Conservation (phyloP, 2,888 invertebrate species). For the Drosophila borborema region DNA sequence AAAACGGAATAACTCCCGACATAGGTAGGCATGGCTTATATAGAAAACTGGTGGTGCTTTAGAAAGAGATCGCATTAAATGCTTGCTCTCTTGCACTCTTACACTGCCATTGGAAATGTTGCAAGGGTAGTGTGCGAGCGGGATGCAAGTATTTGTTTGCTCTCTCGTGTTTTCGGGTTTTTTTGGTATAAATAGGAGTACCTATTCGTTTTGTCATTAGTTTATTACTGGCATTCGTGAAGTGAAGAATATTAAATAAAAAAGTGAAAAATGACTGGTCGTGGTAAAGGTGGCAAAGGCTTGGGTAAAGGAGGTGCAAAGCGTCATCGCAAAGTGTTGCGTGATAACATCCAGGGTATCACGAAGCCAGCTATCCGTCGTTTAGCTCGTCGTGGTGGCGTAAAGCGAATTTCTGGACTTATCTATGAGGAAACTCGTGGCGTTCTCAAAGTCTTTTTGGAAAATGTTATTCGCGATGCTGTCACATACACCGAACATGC, state of each 20-base stretch:
- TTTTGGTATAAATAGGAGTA: constrained; percentile 8
- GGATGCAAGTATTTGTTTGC: background rate
- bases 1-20: background rate
- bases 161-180: background rate
- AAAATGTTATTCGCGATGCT: constrained; percentile 91
- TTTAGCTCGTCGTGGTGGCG: constrained; percentile 90
- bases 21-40: constrained; percentile 2
- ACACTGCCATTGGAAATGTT: too few relatives aligned
- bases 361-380: constrained; percentile 92
- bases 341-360: constrained; percentile 88
- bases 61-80: background rate
- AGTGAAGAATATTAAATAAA: constrained; percentile 82
- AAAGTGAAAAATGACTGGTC: too few relatives aligned
- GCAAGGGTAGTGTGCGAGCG: background rate
- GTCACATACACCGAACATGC: constrained; percentile 20
- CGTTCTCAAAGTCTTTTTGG: constrained; percentile 88
- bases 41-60: constrained; percentile 10
- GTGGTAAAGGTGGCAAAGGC: too few relatives aligned
- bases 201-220: background rate
- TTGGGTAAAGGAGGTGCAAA: too few relatives aligned
- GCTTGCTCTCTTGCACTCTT: too few relatives aligned
- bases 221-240: background rate
- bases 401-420: constrained; percentile 83
- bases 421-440: constrained; percentile 83
- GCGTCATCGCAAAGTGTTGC: too few relatives aligned